Conservation (phyloP, 2,888 invertebrate species). For the Achlya flavicornis region DNA sequence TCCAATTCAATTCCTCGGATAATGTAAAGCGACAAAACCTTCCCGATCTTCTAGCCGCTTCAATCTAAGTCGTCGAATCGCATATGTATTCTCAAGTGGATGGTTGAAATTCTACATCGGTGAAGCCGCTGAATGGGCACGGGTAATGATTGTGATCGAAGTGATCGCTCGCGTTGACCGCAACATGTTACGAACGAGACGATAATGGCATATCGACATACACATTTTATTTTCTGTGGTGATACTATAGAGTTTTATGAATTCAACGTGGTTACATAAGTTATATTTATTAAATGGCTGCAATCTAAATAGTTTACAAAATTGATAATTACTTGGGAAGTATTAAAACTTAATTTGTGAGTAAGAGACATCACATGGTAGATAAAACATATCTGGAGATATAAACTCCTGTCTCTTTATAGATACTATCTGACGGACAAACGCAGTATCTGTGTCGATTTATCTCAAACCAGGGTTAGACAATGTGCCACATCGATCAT, state of each 20-base stretch:
- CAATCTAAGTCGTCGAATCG: slow-evolving; percentile 46
- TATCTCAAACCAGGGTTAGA: slow-evolving; percentile 59
- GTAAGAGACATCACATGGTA: slow-evolving; percentile 33
- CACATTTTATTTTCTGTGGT: slow-evolving; percentile 68
- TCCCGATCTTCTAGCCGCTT: slow-evolving; percentile 58
- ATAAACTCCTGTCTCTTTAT: slow-evolving; percentile 61
- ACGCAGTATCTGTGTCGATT: slow-evolving; percentile 64
- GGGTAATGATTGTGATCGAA: slow-evolving; percentile 74
- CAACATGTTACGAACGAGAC: slow-evolving; percentile 78
- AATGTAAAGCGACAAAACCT: slow-evolving; percentile 71
- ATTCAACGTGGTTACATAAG: slow-evolving; percentile 47
- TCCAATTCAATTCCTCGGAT: slow-evolving; percentile 68
- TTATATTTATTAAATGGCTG: slow-evolving; percentile 29
- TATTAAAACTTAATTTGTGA: slow-evolving; percentile 29
- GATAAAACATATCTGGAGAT: slow-evolving; percentile 46
- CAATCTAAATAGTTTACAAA: slow-evolving; percentile 20
- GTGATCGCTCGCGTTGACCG: slow-evolving; percentile 70
- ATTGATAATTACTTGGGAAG: slow-evolving; percentile 33
- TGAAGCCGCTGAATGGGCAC: slow-evolving; percentile 59
- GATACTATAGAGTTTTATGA: slow-evolving; percentile 59
- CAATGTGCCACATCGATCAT: slow-evolving; percentile 71
- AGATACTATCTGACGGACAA: slow-evolving; percentile 63
- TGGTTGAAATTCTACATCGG: slow-evolving; percentile 55
- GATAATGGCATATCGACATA: slow-evolving; percentile 69
- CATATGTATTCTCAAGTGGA: slow-evolving; percentile 52